A percentile compares a stretch with the other conserved stretches of the same genome.
These are phyloP conservation scores for Oophaga pumilio DNA, from an alignment of 2,113 vertebrate species.

Conservation along the genomic window DNA sequence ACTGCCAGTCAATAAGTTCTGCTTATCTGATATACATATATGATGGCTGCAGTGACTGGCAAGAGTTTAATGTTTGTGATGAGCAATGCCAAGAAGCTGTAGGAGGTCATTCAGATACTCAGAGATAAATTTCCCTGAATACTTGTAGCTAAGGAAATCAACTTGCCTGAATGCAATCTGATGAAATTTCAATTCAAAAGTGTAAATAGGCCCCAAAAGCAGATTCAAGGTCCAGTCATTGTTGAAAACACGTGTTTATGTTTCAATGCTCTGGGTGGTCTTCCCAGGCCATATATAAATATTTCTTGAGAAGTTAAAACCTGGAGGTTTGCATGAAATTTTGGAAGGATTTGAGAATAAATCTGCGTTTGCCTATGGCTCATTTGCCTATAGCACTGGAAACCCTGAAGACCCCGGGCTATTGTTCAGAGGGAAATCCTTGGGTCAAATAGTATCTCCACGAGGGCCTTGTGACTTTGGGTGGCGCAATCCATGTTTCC, in stretches of 20 bases:
- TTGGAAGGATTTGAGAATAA: constrained; percentile 94
- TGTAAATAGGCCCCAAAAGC: constrained; percentile 86
- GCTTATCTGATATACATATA: no score
- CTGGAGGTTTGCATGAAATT: constrained; percentile 90
- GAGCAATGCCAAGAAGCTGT: no score
- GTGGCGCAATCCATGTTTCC: constrained; percentile 94
- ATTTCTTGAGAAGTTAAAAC: constrained; percentile 95
- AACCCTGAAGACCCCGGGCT: constrained; percentile 78
- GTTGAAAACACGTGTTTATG: constrained; percentile 98
- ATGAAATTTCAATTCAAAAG: constrained; percentile 95
- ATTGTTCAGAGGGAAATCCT: constrained; percentile 89
- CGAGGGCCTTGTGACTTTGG: constrained; percentile 92
- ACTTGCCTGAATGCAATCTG: constrained; percentile 94
- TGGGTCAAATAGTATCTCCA: constrained; percentile 87
- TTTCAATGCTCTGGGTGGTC: constrained; percentile 89
- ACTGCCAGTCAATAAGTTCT: no score
- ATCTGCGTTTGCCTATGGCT: constrained; percentile 93
- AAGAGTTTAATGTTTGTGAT: no score
- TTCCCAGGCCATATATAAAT: constrained; percentile 98
- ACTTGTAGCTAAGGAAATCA: constrained; percentile 89
- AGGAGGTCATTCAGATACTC: constrained; percentile 91
- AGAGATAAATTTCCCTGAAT: constrained; percentile 89
- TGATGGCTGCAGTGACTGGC: no score
- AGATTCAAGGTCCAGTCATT: constrained; percentile 91
- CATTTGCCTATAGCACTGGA: constrained; percentile 87